These are phyloP conservation scores for Eustalomyia histrio DNA, from an alignment of 2,888 invertebrate genomes.

Conservation along the genomic window DNA sequence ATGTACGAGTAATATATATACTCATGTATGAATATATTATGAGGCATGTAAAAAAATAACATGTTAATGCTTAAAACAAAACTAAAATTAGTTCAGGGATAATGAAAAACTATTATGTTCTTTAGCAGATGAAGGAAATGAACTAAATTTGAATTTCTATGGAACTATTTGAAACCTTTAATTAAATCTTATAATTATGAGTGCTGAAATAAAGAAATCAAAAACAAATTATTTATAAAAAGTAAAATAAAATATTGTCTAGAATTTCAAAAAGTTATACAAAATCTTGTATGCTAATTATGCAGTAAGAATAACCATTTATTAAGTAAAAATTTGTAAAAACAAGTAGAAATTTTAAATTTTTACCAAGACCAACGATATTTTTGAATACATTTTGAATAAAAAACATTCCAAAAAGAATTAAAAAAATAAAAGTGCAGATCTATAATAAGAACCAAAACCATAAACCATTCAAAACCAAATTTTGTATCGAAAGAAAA, in stretches of 20 bases:
- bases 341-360: background rate
- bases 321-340: no score
- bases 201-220: no score
- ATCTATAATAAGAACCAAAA: background rate
- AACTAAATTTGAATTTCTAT: no score
- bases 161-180: no score
- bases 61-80: background rate
- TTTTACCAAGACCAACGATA: background rate
- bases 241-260: no score
- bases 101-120: background rate
- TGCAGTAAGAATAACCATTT: no score
- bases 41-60: slow-evolving; percentile 16
- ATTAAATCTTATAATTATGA: no score
- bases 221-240: no score
- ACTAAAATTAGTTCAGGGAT: background rate
- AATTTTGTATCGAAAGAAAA: slow-evolving; percentile 12
- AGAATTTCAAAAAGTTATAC: no score
- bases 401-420: slow-evolving; percentile 8
- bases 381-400: background rate
- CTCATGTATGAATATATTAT: background rate
- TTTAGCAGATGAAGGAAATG: background rate
- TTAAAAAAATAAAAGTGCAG: background rate
- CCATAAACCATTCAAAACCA: slow-evolving; percentile 11
- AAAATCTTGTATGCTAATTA: no score
- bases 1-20: background rate